phyloP scores from a whole-genome alignment of 2,113 vertebrate genomes.

The Tricholaema leucomelas region DNA sequence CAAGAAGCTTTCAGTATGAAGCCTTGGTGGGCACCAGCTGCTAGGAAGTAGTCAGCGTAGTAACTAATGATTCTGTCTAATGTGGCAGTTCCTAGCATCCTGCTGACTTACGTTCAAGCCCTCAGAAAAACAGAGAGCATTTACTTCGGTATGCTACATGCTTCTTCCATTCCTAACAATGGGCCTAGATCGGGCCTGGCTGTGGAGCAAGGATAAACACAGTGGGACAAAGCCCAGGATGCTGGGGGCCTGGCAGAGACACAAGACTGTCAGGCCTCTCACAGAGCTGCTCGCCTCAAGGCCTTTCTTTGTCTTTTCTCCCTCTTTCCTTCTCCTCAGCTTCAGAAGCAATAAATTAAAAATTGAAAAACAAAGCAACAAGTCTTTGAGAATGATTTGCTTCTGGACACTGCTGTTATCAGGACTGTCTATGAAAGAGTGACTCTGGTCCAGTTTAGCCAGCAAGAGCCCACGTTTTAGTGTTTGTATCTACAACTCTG shows the following conservation, averaged over 20 bases:
- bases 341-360: conserved; percentile 45
- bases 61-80: conserved; percentile 16
- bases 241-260: conserved; percentile 49
- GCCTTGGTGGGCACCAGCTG: background rate
- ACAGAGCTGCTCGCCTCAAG: conserved; percentile 30
- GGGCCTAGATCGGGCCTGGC: conserved; percentile 37
- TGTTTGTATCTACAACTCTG: background rate
- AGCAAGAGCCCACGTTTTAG: conserved; percentile 24
- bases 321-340: background rate
- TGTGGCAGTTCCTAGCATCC: conserved; percentile 39
- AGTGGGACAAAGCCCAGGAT: conserved; percentile 33
- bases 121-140: conserved; percentile 49
- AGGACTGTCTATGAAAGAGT: background rate
- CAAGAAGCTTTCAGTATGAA: conserved; percentile 24
- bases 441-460: conserved; percentile 30
- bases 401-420: conserved; percentile 38
- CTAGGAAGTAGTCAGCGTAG: conserved; percentile 25
- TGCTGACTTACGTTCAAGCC: conserved; percentile 51
- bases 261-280: conserved; percentile 13
- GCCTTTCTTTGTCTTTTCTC: conserved; percentile 36
- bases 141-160: conserved; percentile 30
- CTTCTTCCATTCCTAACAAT: conserved; percentile 56
- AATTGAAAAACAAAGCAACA: conserved; percentile 23
- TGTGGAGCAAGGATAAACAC: conserved; percentile 48
- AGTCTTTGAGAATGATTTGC: conserved; percentile 24